Evolutionary conservation across 2,888 invertebrate species (phyloP).

Genomic region (Scaeva pyrastri): DNA sequence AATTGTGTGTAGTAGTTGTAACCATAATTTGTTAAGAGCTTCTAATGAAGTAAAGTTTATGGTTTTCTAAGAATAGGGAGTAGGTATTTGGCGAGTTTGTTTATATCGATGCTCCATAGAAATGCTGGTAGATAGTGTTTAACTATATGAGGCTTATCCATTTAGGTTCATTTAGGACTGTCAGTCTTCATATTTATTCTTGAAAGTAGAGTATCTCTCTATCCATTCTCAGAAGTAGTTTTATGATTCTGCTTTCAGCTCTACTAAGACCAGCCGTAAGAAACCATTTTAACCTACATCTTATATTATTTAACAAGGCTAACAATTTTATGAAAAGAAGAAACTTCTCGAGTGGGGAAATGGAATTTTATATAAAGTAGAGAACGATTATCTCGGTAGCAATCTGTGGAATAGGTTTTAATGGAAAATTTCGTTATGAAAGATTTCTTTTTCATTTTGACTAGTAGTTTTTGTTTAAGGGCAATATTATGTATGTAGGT

Average conservation of each 20-base stretch:
- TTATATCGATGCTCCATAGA: not conserved
- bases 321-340: not conserved
- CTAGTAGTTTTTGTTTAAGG: slow-evolving; percentile 5
- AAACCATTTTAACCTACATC: not conserved
- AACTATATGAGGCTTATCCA: slow-evolving; percentile 1
- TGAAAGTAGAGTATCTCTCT: not conserved
- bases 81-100: not conserved
- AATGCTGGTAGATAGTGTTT: not conserved
- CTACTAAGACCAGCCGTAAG: not conserved
- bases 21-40: not conserved
- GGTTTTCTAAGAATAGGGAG: not conserved
- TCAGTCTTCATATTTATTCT: slow-evolving; percentile 29
- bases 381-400: slow-evolving; percentile 3
- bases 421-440: slow-evolving; percentile 12
- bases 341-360: not conserved
- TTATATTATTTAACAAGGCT: slow-evolving; percentile 24
- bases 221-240: not conserved
- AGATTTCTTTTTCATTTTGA: not conserved
- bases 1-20: not conserved
- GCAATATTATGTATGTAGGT: not conserved
- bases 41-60: slow-evolving; percentile 4
- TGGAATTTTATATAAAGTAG: slow-evolving; percentile 5
- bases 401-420: slow-evolving; percentile 9
- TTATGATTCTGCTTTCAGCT: not conserved
- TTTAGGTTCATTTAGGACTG: not conserved